Base-by-base conservation (phyloP, 2,888 invertebrate species). In the Lithophane leautieri region DNA sequence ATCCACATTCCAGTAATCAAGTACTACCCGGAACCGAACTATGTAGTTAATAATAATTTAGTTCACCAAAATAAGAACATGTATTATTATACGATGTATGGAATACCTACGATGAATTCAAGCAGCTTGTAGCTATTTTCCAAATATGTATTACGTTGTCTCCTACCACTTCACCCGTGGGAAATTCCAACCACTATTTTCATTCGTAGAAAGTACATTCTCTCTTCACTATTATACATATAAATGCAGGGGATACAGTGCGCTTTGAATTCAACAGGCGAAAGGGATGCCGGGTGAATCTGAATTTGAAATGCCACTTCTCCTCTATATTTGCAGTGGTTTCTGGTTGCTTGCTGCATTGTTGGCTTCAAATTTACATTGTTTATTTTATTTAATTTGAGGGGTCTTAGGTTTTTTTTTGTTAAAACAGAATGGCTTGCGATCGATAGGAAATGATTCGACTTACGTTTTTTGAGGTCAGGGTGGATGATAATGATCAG, bases 211-310 rank as follows among this genome's bases (percentile, higher is more conserved):
- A 44, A 52, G n/a, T 67, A 34, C 40, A 47, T 44, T 67, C 44
- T 22, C 28, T 25, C n/a, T n/a, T n/a, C 28, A n/a, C 63, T 52
- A 34, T n/a, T 6, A 16, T 19, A 19, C 50, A 50, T 67, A n/a
- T 73, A 73, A 65, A 69, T 58, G 84, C 44, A 14, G n/a, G 54
- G 63, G 52, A 63, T 40, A 74, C 52, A 42, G 44, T 34, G 52
- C 34, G 34, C 68, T 80, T 65, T 68, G 60, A 25, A 81, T 70
- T 81, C 84, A 84, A 70, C 81, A 81, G 76, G 81, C 76, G 34
- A 70, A 58, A 44, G 50, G 56, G 60, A 44, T 22, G 61, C 67
- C 25, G 12, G 22, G 14, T 22, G 62, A 70, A 81, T 81, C 44
- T 65, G 60, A 81, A 84, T 84, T 70, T 69, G 56, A 81, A 81